phyloP scores from a whole-genome alignment of 2,113 vertebrate genomes.

The Hippocampus zosterae region DNA sequence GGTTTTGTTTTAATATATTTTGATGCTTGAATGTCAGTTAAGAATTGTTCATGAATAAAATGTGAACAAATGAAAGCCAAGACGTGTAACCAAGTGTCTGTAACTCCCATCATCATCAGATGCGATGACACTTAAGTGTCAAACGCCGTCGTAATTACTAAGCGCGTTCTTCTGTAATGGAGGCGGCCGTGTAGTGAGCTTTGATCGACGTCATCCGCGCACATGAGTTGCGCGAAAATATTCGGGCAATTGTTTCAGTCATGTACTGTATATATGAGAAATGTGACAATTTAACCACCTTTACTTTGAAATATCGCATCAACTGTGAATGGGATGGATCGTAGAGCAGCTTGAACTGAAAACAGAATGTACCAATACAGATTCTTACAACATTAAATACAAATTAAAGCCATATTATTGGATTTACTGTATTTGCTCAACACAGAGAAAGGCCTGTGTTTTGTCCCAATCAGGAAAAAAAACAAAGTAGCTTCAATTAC shows the following conservation, averaged over 20 bases:
- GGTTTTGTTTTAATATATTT: not conserved
- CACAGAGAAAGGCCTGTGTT: too few relatives aligned
- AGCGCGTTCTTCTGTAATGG: not conserved
- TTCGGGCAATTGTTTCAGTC: not conserved
- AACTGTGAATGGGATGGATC: too few relatives aligned
- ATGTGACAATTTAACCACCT: not conserved
- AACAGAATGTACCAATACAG: not conserved
- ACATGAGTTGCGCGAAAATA: not conserved
- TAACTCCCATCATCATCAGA: not conserved
- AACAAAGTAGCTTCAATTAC: too few relatives aligned
- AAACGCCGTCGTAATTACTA: not conserved
- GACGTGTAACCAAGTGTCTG: not conserved
- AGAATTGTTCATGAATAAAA: not conserved
- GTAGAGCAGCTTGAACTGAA: not conserved
- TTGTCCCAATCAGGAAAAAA: too few relatives aligned
- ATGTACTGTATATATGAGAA: too few relatives aligned
- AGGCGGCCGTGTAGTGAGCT: not conserved
- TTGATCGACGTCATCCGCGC: not conserved
- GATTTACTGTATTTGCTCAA: too few relatives aligned
- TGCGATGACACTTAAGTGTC: not conserved
- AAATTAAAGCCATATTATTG: too few relatives aligned
- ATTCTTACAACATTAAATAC: too few relatives aligned
- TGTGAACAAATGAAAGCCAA: too few relatives aligned
- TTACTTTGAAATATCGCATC: too few relatives aligned
- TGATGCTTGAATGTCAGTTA: not conserved